Evolutionary conservation across 1,140 invertebrate species (phyloP).

Genomic region (Sarcophaga peregrina): DNA sequence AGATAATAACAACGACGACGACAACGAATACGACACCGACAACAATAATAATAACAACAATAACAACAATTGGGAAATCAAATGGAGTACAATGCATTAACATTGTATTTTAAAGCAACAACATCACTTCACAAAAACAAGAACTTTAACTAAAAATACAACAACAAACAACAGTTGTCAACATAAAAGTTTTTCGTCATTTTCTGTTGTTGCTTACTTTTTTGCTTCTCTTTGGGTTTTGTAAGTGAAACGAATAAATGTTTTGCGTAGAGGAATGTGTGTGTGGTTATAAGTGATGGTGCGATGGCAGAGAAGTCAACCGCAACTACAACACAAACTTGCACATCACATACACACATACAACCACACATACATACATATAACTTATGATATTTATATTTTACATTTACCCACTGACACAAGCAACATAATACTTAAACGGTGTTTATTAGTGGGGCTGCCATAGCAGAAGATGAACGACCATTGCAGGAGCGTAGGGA

Average conservation of each 20-base stretch:
- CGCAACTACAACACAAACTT: neutral
- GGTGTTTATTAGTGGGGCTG: too few species aligned
- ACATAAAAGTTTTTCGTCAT: neutral
- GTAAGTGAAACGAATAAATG: neutral
- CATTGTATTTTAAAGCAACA: neutral
- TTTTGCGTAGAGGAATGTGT: neutral
- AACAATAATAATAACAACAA: too few species aligned
- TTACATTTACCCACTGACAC: neutral
- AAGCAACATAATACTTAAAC: too few species aligned
- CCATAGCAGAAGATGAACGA: too few species aligned
- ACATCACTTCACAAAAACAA: too few species aligned
- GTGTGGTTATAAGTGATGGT: neutral
- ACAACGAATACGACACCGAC: neutral
- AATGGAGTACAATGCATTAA: neutral
- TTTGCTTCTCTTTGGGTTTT: neutral
- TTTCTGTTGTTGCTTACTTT: neutral
- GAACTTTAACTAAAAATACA: too few species aligned
- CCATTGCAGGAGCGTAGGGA: too few species aligned
- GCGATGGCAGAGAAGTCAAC: neutral
- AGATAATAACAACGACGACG: neutral
- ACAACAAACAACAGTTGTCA: neutral
- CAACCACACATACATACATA: neutral
- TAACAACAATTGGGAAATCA: too few species aligned
- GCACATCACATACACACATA: neutral
- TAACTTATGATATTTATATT: slow-evolving; percentile 21